Evolutionary conservation across 2,113 vertebrate species (phyloP), one percentile per base, ranked within the genome.

Genomic region (Elephantulus edwardii): DNA sequence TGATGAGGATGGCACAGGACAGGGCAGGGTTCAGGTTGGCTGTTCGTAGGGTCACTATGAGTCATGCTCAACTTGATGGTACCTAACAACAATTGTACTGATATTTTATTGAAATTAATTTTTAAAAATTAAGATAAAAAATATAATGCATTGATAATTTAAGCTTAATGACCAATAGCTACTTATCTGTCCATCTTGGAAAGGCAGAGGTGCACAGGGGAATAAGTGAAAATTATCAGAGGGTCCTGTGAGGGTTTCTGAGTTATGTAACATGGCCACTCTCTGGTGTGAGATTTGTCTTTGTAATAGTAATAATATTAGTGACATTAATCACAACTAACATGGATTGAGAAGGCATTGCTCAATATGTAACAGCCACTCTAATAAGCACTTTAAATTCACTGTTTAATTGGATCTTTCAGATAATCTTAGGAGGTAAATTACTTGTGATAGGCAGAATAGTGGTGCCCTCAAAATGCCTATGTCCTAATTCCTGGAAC

Each of bases 111-210:
- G n/a, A n/a, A n/a, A n/a, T n/a, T n/a, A n/a, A n/a, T n/a, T n/a
- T n/a, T n/a, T n/a, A n/a, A n/a, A n/a, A n/a, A n/a, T n/a, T n/a
- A n/a, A n/a, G n/a, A n/a, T n/a, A n/a, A n/a, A n/a, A n/a, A n/a
- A n/a, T n/a, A n/a, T n/a, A n/a, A n/a, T 81, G 68, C 30, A 68
- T 3, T 83, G 86, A 76, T 89, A 77, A 84, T 40, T 95, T n/a
- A 74, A 9, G 52, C 10, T 5, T 20, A 86, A 52, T 84, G 50
- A 86, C 89, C 48, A 81, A n/a, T 7, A 70, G 48, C 17, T 83
- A 83, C 46, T 50, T 72, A 85, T 56, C 38, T 90, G 6, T 83
- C 42, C 35, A 42, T 76, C 10, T 74, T 64, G 56, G 52, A 77
- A n/a, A 87, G 70, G 74, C 42, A 88, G 48, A 68, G 35, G 38